phyloP scores from a whole-genome alignment of 2,797 vertebrate species.

The Lerista edwardsae region DNA sequence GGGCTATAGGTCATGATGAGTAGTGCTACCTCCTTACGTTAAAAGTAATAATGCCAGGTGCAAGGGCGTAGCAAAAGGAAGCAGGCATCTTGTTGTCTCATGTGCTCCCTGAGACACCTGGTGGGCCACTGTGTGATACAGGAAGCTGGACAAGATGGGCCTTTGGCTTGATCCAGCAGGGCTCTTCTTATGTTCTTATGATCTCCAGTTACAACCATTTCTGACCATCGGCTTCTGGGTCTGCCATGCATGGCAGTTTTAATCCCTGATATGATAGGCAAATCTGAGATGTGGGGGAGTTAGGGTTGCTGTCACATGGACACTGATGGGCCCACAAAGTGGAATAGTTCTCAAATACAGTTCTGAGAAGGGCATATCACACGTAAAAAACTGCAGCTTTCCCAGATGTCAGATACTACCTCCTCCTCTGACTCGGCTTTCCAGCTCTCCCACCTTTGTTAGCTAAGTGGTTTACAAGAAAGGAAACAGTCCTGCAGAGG shows the following conservation, averaged over 20 bases:
- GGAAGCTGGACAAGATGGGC: too few species aligned
- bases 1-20: too few species aligned
- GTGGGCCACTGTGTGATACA: too few species aligned
- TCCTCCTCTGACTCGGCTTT: background rate
- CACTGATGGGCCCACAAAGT: background rate
- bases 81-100: too few species aligned
- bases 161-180: too few species aligned
- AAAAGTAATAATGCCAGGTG: too few species aligned
- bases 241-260: background rate
- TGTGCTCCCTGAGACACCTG: too few species aligned
- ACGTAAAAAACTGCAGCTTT: background rate
- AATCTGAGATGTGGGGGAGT: background rate
- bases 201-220: background rate
- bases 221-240: background rate
- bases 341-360: background rate
- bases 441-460: background rate
- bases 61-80: too few species aligned
- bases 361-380: background rate
- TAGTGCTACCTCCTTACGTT: too few species aligned
- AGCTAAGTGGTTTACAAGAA: background rate
- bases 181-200: too few species aligned
- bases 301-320: background rate
- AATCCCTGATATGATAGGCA: background rate
- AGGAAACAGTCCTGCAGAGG: background rate
- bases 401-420: background rate